phyloP scores from a whole-genome alignment of 2,113 vertebrate genomes.

The Chlorocebus sabaeus region DNA sequence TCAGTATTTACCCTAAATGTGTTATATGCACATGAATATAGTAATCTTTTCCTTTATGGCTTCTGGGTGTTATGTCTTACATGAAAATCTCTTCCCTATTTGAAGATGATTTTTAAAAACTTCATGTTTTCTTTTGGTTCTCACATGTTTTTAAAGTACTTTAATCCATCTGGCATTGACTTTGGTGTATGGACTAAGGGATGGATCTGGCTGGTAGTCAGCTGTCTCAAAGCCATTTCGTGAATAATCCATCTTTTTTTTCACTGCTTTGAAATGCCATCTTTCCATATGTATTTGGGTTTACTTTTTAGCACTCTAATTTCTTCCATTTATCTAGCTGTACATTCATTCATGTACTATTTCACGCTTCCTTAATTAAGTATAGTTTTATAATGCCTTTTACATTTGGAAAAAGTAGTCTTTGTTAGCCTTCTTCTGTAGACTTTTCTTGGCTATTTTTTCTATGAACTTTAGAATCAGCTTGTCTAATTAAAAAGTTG shows the following conservation, averaged over 20 bases:
- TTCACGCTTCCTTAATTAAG: background rate
- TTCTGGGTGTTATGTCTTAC: background rate
- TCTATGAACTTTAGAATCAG: background rate
- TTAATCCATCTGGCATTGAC: too few relatives aligned
- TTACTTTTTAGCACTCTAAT: conserved; percentile 16
- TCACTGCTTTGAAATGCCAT: conserved; percentile 40
- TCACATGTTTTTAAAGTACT: too few relatives aligned
- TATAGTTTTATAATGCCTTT: background rate
- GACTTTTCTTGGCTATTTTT: background rate
- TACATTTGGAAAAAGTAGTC: background rate
- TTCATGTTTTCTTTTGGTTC: too few relatives aligned
- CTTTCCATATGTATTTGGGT: conserved; percentile 34
- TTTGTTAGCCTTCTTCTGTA: background rate
- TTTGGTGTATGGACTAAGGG: background rate
- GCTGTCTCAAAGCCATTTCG: conserved; percentile 34
- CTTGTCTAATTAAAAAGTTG: background rate
- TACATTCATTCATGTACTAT: background rate
- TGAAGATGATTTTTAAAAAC: background rate
- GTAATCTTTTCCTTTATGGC: background rate
- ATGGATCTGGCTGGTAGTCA: conserved; percentile 33
- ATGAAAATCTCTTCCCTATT: conserved; percentile 7
- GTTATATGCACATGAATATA: background rate
- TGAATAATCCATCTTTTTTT: conserved; percentile 6
- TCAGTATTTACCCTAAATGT: background rate
- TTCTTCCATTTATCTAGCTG: background rate